Percentiles rank a stretch among this genome's conserved stretches.
phyloP scores from a whole-genome alignment of 2,113 vertebrate species.

The Urocynchramus pylzowi region DNA sequence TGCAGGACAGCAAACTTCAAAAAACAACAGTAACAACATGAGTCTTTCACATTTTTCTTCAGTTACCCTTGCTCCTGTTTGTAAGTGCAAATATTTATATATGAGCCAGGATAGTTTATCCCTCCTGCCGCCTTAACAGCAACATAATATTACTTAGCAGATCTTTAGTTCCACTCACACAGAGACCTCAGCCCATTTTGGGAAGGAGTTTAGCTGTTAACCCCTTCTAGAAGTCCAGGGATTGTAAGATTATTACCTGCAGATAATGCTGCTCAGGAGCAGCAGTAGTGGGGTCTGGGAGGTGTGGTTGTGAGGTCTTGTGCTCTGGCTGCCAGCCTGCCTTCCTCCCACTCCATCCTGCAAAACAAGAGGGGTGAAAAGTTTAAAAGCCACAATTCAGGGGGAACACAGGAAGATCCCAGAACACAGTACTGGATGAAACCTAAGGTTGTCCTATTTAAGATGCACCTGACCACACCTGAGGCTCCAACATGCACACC shows the following conservation, averaged over 20 bases:
- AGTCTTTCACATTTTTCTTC: background rate
- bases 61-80: background rate
- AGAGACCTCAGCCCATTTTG: background rate
- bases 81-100: constrained; percentile 35
- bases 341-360: background rate
- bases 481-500: background rate
- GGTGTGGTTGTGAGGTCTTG: background rate
- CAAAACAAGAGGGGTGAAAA: background rate
- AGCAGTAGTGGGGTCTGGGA: background rate
- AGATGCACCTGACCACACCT: background rate
- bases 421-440: background rate
- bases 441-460: background rate
- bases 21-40: background rate
- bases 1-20: background rate
- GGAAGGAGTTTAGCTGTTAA: background rate
- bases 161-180: background rate
- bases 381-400: background rate
- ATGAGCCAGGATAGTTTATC: constrained; percentile 29
- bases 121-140: background rate
- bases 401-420: background rate
- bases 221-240: background rate
- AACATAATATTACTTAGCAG: background rate
- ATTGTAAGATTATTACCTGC: background rate
- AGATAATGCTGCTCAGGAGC: background rate
- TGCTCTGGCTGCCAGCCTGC: background rate